Evolutionary conservation across 2,888 invertebrate genomes (phyloP).

Genomic region (Drosophila kuntzei): DNA sequence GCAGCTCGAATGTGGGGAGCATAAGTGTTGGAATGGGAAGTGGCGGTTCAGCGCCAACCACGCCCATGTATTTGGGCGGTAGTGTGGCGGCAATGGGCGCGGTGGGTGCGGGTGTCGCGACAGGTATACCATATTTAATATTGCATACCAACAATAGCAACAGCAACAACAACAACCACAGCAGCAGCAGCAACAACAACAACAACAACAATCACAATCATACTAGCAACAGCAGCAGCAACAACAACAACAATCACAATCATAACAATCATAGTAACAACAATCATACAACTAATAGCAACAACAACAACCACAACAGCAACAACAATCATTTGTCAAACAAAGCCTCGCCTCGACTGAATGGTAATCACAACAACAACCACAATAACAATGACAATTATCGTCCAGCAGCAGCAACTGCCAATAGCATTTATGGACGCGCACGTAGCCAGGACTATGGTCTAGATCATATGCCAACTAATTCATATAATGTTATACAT

Average conservation of each 20-base stretch:
- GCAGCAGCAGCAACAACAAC: conserved; percentile 24
- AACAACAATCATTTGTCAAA: conserved; percentile 46
- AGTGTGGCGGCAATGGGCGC: conserved; percentile 58
- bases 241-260: conserved; percentile 23
- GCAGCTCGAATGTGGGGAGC: conserved; percentile 46
- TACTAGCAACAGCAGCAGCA: conserved; percentile 35
- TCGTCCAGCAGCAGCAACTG: conserved; percentile 17
- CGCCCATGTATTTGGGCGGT: conserved; percentile 51
- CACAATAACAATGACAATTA: conserved; percentile 20
- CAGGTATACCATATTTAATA: conserved; percentile 75
- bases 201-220: conserved; percentile 35
- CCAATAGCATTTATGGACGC: conserved; percentile 52
- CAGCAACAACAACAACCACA: conserved; percentile 43
- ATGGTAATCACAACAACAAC: conserved; percentile 54
- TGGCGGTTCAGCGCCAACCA: conserved; percentile 55
- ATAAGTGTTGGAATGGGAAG: conserved; percentile 18
- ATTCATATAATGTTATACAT: conserved; percentile 25
- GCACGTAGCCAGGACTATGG: conserved; percentile 84
- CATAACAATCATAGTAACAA: conserved; percentile 29
- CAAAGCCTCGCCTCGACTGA: conserved; percentile 54
- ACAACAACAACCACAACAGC: conserved; percentile 34
- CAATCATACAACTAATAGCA: conserved; percentile 27
- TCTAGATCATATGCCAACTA: conserved; percentile 65
- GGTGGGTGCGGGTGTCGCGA: conserved; percentile 53
- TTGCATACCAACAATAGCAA: conserved; percentile 62